These are phyloP conservation scores for Thereva unica DNA, from an alignment of 2,888 invertebrate species.

Conservation along the genomic window DNA sequence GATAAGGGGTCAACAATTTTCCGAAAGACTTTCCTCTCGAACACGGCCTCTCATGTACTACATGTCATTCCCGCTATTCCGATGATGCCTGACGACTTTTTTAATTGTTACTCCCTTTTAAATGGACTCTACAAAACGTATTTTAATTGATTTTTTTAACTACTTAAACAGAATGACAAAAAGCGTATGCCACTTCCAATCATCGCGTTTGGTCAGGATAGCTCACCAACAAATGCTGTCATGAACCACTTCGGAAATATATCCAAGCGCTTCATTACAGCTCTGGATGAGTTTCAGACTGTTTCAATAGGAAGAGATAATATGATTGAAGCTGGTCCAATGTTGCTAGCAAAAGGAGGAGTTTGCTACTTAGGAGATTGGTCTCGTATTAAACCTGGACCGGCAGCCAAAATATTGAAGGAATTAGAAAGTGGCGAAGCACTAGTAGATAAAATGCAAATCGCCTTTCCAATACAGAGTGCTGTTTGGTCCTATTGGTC, in stretches of 20 bases:
- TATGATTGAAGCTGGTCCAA: slow-evolving; percentile 54
- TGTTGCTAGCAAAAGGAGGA: slow-evolving; percentile 54
- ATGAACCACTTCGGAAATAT: slow-evolving; percentile 51
- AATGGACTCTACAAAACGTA: too few relatives aligned
- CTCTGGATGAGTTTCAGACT: slow-evolving; percentile 48
- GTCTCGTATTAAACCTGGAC: slow-evolving; percentile 48
- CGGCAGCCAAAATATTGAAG: slow-evolving; percentile 49
- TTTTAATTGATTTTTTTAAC: not conserved
- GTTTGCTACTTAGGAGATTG: slow-evolving; percentile 57
- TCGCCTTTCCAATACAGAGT: slow-evolving; percentile 48
- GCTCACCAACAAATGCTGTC: slow-evolving; percentile 48
- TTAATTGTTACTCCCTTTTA: too few relatives aligned
- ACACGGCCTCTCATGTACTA: too few relatives aligned
- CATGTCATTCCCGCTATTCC: too few relatives aligned
- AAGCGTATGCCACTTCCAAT: slow-evolving; percentile 51
- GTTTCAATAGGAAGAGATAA: slow-evolving; percentile 40
- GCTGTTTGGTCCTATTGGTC: slow-evolving; percentile 55
- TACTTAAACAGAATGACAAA: slow-evolving; percentile 42
- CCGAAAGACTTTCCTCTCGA: too few relatives aligned
- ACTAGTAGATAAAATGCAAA: slow-evolving; percentile 47
- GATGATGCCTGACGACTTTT: too few relatives aligned
- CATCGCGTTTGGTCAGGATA: slow-evolving; percentile 51
- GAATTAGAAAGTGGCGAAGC: slow-evolving; percentile 47
- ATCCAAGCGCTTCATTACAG: slow-evolving; percentile 52
- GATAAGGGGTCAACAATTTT: too few relatives aligned